Evolutionary conservation across 2,888 invertebrate species (phyloP).

Genomic region (Amblyjoppa fuscipennis): DNA sequence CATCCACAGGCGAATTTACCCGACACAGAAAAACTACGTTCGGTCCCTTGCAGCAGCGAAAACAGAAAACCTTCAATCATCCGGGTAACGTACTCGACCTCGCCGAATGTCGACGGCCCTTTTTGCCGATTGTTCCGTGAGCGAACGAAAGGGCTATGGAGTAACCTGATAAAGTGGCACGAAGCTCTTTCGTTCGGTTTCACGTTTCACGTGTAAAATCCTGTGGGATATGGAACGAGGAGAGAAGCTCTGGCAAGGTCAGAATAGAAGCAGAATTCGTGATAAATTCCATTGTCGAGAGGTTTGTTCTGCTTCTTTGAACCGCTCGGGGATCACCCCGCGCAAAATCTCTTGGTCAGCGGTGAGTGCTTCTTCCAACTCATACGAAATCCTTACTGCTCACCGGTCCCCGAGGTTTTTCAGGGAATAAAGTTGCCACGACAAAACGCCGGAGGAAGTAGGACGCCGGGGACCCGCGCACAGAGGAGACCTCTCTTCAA

Average conservation of each 20-base stretch:
- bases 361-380: not conserved
- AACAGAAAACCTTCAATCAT: slow-evolving; percentile 52
- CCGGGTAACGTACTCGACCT: slow-evolving; percentile 32
- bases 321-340: slow-evolving; percentile 11
- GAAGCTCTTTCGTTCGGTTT: slow-evolving; percentile 21
- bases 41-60: not conserved
- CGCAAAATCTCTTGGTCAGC: slow-evolving; percentile 23
- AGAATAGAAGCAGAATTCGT: slow-evolving; percentile 33
- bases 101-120: slow-evolving; percentile 36
- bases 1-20: not conserved
- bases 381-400: not conserved
- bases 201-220: slow-evolving; percentile 36
- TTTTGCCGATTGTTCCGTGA: slow-evolving; percentile 25
- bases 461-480: slow-evolving; percentile 29
- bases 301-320: slow-evolving; percentile 18
- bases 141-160: slow-evolving; percentile 6
- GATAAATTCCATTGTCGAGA: slow-evolving; percentile 35
- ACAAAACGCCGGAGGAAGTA: slow-evolving; percentile 33
- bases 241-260: slow-evolving; percentile 14
- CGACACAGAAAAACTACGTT: not conserved
- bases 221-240: slow-evolving; percentile 22
- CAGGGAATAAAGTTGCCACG: slow-evolving; percentile 23
- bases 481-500: slow-evolving; percentile 8
- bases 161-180: slow-evolving; percentile 16
- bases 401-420: slow-evolving; percentile 6